Base-by-base conservation (phyloP, 2,113 vertebrate species). In the Ovis canadensis region DNA sequence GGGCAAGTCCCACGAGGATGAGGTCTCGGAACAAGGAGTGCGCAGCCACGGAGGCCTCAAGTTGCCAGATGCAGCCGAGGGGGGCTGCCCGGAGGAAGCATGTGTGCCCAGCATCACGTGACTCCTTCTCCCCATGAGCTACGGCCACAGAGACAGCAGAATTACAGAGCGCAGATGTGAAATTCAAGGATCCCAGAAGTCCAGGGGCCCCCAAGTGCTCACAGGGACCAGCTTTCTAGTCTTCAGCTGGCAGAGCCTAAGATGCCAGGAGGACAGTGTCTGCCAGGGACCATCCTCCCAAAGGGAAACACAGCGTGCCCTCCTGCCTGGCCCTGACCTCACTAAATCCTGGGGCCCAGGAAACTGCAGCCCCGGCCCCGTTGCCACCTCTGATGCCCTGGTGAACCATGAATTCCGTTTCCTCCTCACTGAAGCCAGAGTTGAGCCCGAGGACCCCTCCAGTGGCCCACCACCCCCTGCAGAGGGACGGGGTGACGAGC, bases 271-370 rank as follows among this genome's bases (percentile, higher is more conserved):
- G 31, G 11, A 55, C 27, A 2, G 15, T 27, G 88, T 60, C 81
- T 4, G 21, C 80, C 55, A 3, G 15, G 45, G 2, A 12, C 45
- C 9, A 0, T 50, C 62, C 43, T 11, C 23, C 2, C 33, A 4
- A 21, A 40, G 54, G 16, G 54, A 25, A 10, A 12, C 43, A 2
- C 43, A 33, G 25, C 0, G 1, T 33, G 40, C 12, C 55, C 11
- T 33, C 77, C 29, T 2, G 2, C 31, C 0, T 0, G 0, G 9
- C n/a, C 77, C 11, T 1, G 2, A 13, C 0, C 15, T 48, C 48
- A 4, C 52, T 12, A 4, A 40, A 7, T 6, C 27, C 36, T 5
- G 3, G 48, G 19, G 10, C n/a, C 31, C 50, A 21, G 33, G 43
- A 48, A 12, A 8, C 16, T 86, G 7, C 54, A 50, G 7, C 17